Evolutionary conservation across 2,888 invertebrate species (phyloP).

Genomic region (Stenodera caucasica): DNA sequence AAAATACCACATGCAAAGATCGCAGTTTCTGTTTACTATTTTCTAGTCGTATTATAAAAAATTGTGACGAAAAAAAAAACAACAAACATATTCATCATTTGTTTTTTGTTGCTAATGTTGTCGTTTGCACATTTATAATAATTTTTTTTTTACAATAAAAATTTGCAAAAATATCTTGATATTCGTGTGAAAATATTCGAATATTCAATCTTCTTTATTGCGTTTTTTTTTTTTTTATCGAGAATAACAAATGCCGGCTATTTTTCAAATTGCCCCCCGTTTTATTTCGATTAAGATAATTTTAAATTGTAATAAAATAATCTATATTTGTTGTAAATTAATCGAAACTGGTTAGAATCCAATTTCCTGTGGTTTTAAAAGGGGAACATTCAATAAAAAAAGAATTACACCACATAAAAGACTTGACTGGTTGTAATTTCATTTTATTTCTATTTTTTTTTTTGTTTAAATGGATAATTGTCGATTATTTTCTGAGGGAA

Average conservation of each 20-base stretch:
- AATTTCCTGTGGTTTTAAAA: slow-evolving; percentile 5
- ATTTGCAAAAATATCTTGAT: not conserved
- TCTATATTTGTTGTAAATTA: not conserved
- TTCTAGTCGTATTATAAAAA: too few relatives aligned
- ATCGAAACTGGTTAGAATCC: slow-evolving; percentile 3
- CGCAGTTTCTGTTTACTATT: not conserved
- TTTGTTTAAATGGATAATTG: too few relatives aligned
- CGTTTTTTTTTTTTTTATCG: not conserved
- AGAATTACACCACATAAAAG: not conserved
- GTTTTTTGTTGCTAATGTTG: not conserved
- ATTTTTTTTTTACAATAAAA: not conserved
- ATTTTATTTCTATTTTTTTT: too few relatives aligned
- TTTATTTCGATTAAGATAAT: too few relatives aligned
- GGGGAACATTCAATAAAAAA: not conserved
- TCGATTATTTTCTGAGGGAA: too few relatives aligned
- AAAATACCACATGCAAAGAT: slow-evolving; percentile 1
- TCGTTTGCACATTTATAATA: not conserved
- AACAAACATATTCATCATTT: not conserved
- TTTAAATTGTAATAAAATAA: not conserved
- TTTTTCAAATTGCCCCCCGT: not conserved
- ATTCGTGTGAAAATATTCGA: not conserved
- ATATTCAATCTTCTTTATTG: not conserved
- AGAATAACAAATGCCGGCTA: not conserved
- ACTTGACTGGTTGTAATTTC: too few relatives aligned
- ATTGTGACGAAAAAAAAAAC: not conserved